Evolutionary conservation across 92 coral and sea anemone genomes (phyloP).

Genomic region (Epizoanthus fatuus): DNA sequence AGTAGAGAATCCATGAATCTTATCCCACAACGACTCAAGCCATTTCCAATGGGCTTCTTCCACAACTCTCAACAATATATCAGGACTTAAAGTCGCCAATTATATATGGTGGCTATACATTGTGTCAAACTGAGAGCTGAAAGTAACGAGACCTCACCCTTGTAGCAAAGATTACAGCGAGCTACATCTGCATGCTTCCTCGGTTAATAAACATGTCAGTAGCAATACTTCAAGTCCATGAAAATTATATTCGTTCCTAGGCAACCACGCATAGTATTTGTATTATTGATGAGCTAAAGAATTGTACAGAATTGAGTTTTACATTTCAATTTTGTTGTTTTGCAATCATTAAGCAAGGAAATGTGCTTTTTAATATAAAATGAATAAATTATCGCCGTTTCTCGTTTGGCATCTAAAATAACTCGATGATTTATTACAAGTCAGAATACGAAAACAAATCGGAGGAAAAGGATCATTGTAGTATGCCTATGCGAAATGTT

Average conservation of each 20-base stretch:
- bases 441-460: too few species aligned
- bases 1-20: slow-evolving; percentile 17
- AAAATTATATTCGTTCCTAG: slow-evolving; percentile 15
- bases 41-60: neutral
- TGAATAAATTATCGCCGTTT: too few species aligned
- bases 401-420: too few species aligned
- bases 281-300: neutral
- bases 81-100: neutral
- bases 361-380: too few species aligned
- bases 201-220: slow-evolving; percentile 3
- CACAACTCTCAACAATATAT: neutral
- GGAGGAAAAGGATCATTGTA: too few species aligned
- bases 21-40: neutral
- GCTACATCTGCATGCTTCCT: neutral
- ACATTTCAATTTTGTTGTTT: neutral
- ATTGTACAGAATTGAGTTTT: neutral
- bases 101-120: neutral
- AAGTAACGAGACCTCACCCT: neutral
- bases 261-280: slow-evolving; percentile 14
- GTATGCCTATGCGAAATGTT: too few species aligned
- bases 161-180: neutral
- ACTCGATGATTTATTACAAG: too few species aligned
- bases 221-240: neutral
- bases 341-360: neutral
- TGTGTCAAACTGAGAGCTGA: neutral